These are phyloP conservation scores for Acipenser ruthenus DNA, from an alignment of 2,797 vertebrate species.

Conservation along the genomic window DNA sequence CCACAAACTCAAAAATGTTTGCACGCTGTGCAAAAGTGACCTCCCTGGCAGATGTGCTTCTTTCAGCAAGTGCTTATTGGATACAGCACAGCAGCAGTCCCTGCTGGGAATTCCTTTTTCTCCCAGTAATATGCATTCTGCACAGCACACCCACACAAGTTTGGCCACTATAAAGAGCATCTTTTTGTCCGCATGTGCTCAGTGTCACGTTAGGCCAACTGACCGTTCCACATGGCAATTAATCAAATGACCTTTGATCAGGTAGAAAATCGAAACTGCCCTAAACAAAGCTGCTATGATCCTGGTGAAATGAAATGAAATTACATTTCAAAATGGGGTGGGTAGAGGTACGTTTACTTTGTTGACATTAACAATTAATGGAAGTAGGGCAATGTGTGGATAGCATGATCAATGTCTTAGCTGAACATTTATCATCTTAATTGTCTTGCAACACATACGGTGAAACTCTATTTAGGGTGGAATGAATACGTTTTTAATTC, in stretches of 20 bases:
- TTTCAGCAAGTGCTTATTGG: conserved; percentile 26
- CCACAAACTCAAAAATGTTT: conserved; percentile 65
- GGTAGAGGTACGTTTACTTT: too few species aligned
- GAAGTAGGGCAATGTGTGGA: too few species aligned
- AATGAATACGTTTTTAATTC: too few species aligned
- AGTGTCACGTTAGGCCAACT: conserved; percentile 48
- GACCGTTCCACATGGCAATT: conserved; percentile 49
- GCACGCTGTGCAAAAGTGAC: conserved; percentile 49
- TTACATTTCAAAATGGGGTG: too few species aligned
- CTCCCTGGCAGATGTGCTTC: conserved; percentile 39
- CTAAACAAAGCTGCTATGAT: too few species aligned
- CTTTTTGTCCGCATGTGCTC: conserved; percentile 55
- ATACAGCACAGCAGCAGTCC: conserved; percentile 37
- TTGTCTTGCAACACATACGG: too few species aligned
- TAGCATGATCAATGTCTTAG: too few species aligned
- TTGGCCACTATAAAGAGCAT: conserved; percentile 49
- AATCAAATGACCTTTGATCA: conserved; percentile 48
- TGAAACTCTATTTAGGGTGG: too few species aligned
- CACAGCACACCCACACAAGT: conserved; percentile 53
- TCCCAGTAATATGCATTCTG: conserved; percentile 48
- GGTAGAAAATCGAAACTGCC: too few species aligned
- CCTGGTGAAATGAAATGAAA: too few species aligned
- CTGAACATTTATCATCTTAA: too few species aligned
- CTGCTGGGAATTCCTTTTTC: conserved; percentile 46
- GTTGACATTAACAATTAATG: too few species aligned